Conservation (phyloP, 2,888 invertebrate species). For the Synanthedon vespiformis region DNA sequence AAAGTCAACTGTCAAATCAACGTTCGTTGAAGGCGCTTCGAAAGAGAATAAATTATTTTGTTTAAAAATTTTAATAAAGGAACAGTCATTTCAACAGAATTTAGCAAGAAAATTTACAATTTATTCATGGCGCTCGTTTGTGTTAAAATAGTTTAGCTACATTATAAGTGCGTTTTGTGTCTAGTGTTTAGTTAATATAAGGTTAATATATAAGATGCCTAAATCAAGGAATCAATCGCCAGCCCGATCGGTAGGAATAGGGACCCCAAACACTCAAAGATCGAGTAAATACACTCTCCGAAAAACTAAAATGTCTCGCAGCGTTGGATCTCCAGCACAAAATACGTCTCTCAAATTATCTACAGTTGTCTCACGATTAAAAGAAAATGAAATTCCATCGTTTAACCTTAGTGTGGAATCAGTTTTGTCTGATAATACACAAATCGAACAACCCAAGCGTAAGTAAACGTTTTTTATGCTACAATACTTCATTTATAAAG, state of each 20-base stretch:
- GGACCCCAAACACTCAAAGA: constrained; percentile 5
- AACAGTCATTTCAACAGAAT: too few relatives aligned
- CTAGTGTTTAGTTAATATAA: neutral
- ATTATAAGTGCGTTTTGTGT: neutral
- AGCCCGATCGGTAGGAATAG: constrained; percentile 34
- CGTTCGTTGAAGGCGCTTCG: too few relatives aligned
- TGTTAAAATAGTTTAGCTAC: too few relatives aligned
- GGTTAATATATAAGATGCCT: constrained; percentile 20
- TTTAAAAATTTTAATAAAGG: too few relatives aligned
- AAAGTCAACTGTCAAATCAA: too few relatives aligned
- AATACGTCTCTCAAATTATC: constrained; percentile 31
- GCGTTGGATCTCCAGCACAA: constrained; percentile 35
- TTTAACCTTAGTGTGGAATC: constrained; percentile 34
- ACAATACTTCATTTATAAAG: neutral
- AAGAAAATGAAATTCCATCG: constrained; percentile 24
- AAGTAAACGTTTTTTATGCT: constrained; percentile 18
- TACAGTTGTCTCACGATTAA: constrained; percentile 25
- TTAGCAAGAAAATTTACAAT: too few relatives aligned
- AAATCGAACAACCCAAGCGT: constrained; percentile 47
- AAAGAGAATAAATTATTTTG: too few relatives aligned
- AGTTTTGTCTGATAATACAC: constrained; percentile 42
- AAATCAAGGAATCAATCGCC: constrained; percentile 31
- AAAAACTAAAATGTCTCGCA: constrained; percentile 18
- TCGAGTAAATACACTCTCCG: constrained; percentile 20
- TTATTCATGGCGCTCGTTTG: too few relatives aligned